Base-by-base conservation (phyloP, 1,140 invertebrate genomes). In the Trichomalopsis sarcophagae region DNA sequence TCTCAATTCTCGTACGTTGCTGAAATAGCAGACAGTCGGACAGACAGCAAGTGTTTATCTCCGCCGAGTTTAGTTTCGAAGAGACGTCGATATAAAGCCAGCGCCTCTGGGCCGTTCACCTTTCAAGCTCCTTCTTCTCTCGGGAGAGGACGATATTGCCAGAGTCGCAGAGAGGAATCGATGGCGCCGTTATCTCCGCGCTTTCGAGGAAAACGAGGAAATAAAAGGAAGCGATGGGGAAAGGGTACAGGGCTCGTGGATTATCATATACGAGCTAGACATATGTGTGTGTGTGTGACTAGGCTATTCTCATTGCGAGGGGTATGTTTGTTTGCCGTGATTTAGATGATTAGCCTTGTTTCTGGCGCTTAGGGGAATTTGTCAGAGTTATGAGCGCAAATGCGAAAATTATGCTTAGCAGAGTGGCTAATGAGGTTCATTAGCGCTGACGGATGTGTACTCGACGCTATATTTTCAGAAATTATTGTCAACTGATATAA, bases 51-150 rank as follows among this genome's bases (percentile, higher is more conserved):
- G 27, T 71, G 69, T 71, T 71, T 71, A 71, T 27, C 27, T 71
- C 0, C 69, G 27, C 10, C 69, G 69, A 33, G 69, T 27, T 27
- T 71, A 71, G 30, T 27, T 71, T 11, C 33, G 73, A 76, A 10
- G 81, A 82, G 50, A 66, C 55, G 73, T 82, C 73, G 81, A 76
- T 76, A 75, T 75, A 82, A 76, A 82, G 73, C 66, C 21, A 40
- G 33, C 40, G 40, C 47, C 62, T 76, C 55, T 82, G 81, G 81
- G 50, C 73, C 73, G 33, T 40, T 73, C 40, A 50, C 66, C 40
- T 68, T 27, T 33, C 66, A 36, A 27, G 21, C 13, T 36, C 6
- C n/a, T 23, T 44, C 2, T 9, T 14, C 69, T 71, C 69, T 33
- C 40, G 10, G 9, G 40, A 69, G 27, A 14, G 27, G 44, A n/a